Conservation (phyloP, 1,140 invertebrate genomes). For the Metaphire vulgaris region DNA sequence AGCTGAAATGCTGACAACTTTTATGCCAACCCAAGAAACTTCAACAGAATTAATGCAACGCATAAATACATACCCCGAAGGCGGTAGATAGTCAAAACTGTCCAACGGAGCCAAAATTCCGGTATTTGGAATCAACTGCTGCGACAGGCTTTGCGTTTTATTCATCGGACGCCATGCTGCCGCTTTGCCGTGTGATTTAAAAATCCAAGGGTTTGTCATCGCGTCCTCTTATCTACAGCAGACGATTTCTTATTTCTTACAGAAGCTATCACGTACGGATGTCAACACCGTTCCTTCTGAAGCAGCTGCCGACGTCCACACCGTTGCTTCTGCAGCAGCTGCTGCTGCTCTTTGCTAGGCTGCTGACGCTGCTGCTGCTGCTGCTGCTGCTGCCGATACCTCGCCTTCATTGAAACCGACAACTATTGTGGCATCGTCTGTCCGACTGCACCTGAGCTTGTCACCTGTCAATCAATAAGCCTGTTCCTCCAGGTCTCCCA, state of each 20-base stretch:
- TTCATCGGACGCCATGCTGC: not conserved
- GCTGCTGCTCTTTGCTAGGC: not conserved
- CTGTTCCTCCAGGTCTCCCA: no score
- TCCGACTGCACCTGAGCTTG: no score
- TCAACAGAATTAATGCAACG: no score
- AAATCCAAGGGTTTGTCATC: not conserved
- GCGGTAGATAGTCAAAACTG: not conserved
- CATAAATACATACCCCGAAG: not conserved
- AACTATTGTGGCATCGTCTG: no score
- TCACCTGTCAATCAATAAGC: not conserved
- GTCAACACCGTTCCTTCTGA: no score
- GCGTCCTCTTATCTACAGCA: no score
- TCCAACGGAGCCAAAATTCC: not conserved
- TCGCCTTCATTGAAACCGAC: no score
- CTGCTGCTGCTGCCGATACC: not conserved
- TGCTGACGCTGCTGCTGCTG: not conserved
- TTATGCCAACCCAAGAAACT: no score
- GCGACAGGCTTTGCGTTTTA: not conserved
- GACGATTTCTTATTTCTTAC: no score
- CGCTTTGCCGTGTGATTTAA: not conserved
- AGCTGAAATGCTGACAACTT: no score
- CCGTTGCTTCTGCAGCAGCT: not conserved
- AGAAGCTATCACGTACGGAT: no score
- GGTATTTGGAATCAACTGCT: not conserved
- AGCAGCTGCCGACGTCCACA: not conserved